These are phyloP conservation scores for Hymenopus coronatus DNA, from an alignment of 2,888 invertebrate genomes.

Conservation along the genomic window DNA sequence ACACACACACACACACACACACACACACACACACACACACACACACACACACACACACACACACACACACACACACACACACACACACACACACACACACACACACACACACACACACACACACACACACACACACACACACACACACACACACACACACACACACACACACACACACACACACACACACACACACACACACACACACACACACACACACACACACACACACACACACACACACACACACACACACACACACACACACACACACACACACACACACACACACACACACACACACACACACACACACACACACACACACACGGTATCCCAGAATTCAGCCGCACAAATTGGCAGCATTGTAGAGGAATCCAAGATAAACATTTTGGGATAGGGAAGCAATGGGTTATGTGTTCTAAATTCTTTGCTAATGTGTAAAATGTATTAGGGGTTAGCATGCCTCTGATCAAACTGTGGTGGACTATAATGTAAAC, in stretches of 20 bases:
- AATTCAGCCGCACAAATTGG: too few species aligned
- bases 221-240: not conserved
- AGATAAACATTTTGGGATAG: too few species aligned
- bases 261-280: not conserved
- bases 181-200: not conserved
- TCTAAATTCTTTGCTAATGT: too few species aligned
- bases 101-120: not conserved
- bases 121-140: not conserved
- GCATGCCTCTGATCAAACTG: not conserved
- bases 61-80: not conserved
- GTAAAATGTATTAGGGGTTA: too few species aligned
- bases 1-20: not conserved
- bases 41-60: not conserved
- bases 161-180: not conserved
- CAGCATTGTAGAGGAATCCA: too few species aligned
- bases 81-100: not conserved
- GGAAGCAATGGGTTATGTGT: too few species aligned
- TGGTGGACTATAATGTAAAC: not conserved
- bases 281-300: not conserved
- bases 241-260: not conserved
- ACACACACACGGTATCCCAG: not conserved
- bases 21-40: conserved; percentile 10
- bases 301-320: not conserved
- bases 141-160: not conserved
- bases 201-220: not conserved